A percentile compares a stretch with the other conserved stretches of the same genome.
phyloP scores from a whole-genome alignment of 1,140 invertebrate species.

The Hypsibius dujardini region DNA sequence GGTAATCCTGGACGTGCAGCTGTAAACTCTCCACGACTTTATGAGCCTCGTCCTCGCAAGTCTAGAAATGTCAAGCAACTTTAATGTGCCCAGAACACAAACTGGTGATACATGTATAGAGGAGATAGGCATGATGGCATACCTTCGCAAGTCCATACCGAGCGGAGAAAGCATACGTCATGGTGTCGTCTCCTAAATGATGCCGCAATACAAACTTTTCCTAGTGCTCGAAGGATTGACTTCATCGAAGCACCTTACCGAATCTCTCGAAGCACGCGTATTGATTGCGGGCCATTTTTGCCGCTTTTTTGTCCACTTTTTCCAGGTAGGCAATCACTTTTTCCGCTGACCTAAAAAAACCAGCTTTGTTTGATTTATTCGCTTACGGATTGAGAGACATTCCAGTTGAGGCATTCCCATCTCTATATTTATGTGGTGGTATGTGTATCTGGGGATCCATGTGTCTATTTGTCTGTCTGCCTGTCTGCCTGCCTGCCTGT shows the following conservation, averaged over 20 bases:
- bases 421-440: too few species aligned
- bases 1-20: neutral
- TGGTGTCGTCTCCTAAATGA: neutral
- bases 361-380: too few species aligned
- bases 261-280: slow-evolving; percentile 5
- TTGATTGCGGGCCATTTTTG: neutral
- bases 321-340: neutral
- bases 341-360: neutral
- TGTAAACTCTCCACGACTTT: neutral
- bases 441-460: too few species aligned
- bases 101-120: neutral
- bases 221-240: too few species aligned
- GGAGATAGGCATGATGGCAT: neutral
- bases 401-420: too few species aligned
- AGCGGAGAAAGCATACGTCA: neutral
- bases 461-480: too few species aligned
- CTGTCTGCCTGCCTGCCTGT: too few species aligned
- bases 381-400: too few species aligned
- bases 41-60: neutral
- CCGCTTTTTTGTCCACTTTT: neutral
- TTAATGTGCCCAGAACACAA: neutral
- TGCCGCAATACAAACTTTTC: too few species aligned
- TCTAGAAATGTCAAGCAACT: slow-evolving; percentile 1
- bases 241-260: neutral
- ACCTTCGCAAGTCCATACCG: neutral